These are phyloP conservation scores for Mythimna ferrago DNA, from an alignment of 2,888 invertebrate species.

Conservation along the genomic window DNA sequence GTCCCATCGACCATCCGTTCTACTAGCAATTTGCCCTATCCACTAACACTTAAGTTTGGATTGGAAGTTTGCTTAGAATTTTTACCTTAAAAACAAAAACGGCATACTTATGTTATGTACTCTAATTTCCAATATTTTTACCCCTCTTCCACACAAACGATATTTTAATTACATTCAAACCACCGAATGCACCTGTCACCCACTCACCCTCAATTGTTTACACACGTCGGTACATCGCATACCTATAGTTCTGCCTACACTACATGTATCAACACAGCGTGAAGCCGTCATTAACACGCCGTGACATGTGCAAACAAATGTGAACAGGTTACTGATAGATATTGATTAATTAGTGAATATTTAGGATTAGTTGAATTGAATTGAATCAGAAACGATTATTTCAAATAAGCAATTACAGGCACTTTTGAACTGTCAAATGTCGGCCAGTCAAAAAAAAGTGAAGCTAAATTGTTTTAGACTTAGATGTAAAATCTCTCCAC, in stretches of 20 bases:
- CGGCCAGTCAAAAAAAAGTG: too few relatives aligned
- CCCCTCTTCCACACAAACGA: not conserved
- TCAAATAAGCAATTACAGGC: too few relatives aligned
- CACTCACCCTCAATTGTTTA: slow-evolving; percentile 20
- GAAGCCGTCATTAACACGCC: slow-evolving; percentile 61
- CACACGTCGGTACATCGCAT: slow-evolving; percentile 16
- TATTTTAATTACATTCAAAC: slow-evolving; percentile 32
- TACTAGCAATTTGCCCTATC: too few relatives aligned
- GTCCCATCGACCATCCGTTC: too few relatives aligned
- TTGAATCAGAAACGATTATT: too few relatives aligned
- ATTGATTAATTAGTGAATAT: slow-evolving; percentile 23
- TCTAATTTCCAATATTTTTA: not conserved
- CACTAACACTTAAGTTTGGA: too few relatives aligned
- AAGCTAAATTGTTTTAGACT: not conserved
- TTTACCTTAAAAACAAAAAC: too few relatives aligned
- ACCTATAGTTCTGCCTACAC: slow-evolving; percentile 12
- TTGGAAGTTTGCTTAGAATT: too few relatives aligned
- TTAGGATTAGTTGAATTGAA: not conserved
- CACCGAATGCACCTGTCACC: slow-evolving; percentile 17
- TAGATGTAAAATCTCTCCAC: not conserved
- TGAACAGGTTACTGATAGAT: slow-evolving; percentile 65
- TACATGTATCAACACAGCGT: slow-evolving; percentile 49
- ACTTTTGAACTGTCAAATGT: too few relatives aligned
- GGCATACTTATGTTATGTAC: too few relatives aligned
- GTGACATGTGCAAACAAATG: slow-evolving; percentile 62